Conservation (phyloP, 2,888 invertebrate species). For the Drosophila anceps region DNA sequence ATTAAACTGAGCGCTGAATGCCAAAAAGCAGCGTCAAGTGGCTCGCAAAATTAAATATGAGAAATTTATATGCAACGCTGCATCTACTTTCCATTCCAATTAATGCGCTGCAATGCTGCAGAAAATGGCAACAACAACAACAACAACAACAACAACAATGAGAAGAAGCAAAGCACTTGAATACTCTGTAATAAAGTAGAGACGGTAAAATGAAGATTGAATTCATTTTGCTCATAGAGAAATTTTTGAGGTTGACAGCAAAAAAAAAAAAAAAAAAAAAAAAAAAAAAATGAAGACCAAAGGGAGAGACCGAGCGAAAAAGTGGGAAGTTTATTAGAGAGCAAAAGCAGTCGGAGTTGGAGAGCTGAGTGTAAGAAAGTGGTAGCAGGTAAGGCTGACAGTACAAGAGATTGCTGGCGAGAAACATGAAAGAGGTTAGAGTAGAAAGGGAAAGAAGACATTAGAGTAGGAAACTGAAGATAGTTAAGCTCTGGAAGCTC, state of each 20-base stretch:
- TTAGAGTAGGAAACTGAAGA: no score
- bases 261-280: not conserved
- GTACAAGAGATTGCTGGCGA: no score
- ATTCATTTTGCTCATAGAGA: not conserved
- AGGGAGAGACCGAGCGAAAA: not conserved
- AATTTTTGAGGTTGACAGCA: not conserved
- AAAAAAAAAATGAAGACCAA: not conserved
- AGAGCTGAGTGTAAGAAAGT: not conserved
- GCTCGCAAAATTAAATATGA: slow-evolving; percentile 75
- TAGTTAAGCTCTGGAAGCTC: no score
- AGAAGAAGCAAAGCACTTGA: slow-evolving; percentile 3
- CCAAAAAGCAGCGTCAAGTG: slow-evolving; percentile 66
- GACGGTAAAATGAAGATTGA: not conserved
- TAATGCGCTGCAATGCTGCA: slow-evolving; percentile 57
- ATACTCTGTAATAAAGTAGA: slow-evolving; percentile 32
- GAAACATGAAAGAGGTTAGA: no score
- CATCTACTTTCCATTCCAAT: slow-evolving; percentile 64
- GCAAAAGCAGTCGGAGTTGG: not conserved
- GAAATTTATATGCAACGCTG: slow-evolving; percentile 76
- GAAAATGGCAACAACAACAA: slow-evolving; percentile 37
- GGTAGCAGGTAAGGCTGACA: not conserved
- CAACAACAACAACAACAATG: slow-evolving; percentile 21
- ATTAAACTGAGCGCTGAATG: slow-evolving; percentile 58
- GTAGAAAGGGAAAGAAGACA: no score
- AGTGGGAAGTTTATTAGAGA: not conserved